Percentiles rank a stretch among this genome's conserved stretches.
Conservation (phyloP, 2,113 vertebrate species). For the Ellobius talpinus region DNA sequence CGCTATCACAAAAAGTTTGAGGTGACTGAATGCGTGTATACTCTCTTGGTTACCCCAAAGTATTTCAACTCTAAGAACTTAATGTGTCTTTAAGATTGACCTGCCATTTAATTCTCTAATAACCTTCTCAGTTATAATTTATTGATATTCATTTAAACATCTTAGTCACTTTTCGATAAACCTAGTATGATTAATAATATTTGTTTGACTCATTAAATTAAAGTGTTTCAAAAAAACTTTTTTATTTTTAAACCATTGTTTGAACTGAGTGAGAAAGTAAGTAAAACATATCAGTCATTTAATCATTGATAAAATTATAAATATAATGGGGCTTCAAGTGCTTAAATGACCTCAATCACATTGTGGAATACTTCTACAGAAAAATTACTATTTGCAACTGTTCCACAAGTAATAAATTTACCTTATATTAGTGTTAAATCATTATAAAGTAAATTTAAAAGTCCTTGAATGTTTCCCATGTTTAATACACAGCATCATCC, state of each 20-base stretch:
- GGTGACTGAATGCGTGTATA: slow-evolving; percentile 79
- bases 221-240: not conserved
- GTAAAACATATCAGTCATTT: not conserved
- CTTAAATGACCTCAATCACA: not conserved
- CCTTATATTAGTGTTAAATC: not conserved
- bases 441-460: not conserved
- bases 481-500: no score
- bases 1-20: slow-evolving; percentile 79
- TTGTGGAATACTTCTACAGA: not conserved
- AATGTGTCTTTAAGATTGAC: not conserved
- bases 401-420: not conserved
- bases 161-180: not conserved
- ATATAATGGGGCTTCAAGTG: not conserved
- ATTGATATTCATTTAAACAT: slow-evolving; percentile 1
- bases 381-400: not conserved
- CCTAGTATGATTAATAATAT: not conserved
- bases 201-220: not conserved
- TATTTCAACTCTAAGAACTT: not conserved
- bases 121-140: not conserved
- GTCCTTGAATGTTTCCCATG: not conserved
- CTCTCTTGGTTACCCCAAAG: fast-evolving
- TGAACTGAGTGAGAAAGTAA: not conserved
- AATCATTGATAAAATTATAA: slow-evolving; percentile 39
- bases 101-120: not conserved
- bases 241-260: slow-evolving; percentile 36